phyloP scores from a whole-genome alignment of 2,888 invertebrate species.

The Cerceris rybyensis region DNA sequence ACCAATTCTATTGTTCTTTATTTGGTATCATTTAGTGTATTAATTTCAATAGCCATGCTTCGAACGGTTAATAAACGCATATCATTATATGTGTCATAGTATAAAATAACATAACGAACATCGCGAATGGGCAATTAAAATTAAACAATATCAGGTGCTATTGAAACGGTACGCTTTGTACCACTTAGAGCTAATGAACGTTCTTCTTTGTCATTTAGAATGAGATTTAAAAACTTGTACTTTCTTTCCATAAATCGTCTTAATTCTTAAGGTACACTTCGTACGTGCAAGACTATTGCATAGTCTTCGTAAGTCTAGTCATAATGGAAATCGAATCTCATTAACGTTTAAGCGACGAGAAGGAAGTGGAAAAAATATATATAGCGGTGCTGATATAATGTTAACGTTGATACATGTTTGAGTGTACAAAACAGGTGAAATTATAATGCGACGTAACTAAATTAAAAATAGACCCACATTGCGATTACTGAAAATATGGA shows the following conservation, averaged over 20 bases:
- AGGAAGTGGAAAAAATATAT: not conserved
- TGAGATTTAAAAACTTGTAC: slow-evolving; percentile 20
- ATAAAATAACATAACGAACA: slow-evolving; percentile 19
- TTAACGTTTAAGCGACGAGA: slow-evolving; percentile 9
- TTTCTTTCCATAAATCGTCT: slow-evolving; percentile 10
- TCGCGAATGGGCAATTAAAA: slow-evolving; percentile 15
- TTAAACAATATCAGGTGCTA: slow-evolving; percentile 44
- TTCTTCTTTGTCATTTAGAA: slow-evolving; percentile 4
- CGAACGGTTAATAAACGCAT: slow-evolving; percentile 46
- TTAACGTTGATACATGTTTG: slow-evolving; percentile 45
- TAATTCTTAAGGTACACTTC: slow-evolving; percentile 37
- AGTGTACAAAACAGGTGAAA: slow-evolving; percentile 51
- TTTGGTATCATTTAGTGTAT: not conserved
- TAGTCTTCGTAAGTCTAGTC: slow-evolving; percentile 54
- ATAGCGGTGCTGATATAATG: slow-evolving; percentile 33
- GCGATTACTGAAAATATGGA: slow-evolving; percentile 20
- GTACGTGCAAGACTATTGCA: slow-evolving; percentile 30
- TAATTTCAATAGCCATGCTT: slow-evolving; percentile 19
- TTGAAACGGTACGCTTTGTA: slow-evolving; percentile 53
- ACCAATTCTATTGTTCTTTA: slow-evolving; percentile 8
- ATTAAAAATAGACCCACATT: slow-evolving; percentile 36
- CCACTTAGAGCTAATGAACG: slow-evolving; percentile 29
- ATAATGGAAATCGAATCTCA: slow-evolving; percentile 35
- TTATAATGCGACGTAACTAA: slow-evolving; percentile 43
- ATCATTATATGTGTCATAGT: slow-evolving; percentile 19